Conservation (phyloP, 2,888 invertebrate genomes). For the Micropterix aruncella region DNA sequence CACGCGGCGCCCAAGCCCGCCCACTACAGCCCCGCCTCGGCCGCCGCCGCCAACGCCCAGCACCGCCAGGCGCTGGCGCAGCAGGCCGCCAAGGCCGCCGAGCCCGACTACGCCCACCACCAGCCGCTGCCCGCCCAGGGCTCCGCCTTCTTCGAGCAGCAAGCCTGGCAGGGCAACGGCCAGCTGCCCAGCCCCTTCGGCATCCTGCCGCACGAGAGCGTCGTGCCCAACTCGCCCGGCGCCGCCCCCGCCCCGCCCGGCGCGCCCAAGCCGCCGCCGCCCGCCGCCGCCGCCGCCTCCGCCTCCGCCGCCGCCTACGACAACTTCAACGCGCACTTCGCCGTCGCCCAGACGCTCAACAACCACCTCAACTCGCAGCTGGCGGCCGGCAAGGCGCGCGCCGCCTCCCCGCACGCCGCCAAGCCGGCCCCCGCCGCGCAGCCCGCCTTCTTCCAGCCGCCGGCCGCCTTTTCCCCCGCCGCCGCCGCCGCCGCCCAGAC, state of each 20-base stretch:
- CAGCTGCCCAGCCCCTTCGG: conserved; percentile 62
- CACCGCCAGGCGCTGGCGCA: conserved; percentile 52
- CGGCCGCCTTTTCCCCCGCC: conserved; percentile 43
- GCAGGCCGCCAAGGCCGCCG: conserved; percentile 39
- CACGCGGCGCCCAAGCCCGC: conserved; percentile 63
- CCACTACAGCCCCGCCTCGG: conserved; percentile 49
- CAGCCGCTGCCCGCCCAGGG: conserved; percentile 44
- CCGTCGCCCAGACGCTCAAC: conserved; percentile 45
- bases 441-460: conserved; percentile 50
- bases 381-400: conserved; percentile 30
- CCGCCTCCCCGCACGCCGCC: conserved; percentile 34
- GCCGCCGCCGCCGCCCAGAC: conserved; percentile 32
- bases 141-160: conserved; percentile 52
- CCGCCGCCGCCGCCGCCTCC: conserved; percentile 52
- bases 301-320: conserved; percentile 42
- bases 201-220: conserved; percentile 65
- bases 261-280: conserved; percentile 36
- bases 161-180: conserved; percentile 63
- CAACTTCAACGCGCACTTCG: conserved; percentile 57
- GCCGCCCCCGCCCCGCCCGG: conserved; percentile 43
- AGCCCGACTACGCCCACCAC: conserved; percentile 40
- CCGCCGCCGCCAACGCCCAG: conserved; percentile 46
- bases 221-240: conserved; percentile 49
- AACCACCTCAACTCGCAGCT: conserved; percentile 53
- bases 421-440: conserved; percentile 35